These are phyloP conservation scores for Lypha dubia DNA, from an alignment of 2,888 invertebrate species.

Conservation along the genomic window DNA sequence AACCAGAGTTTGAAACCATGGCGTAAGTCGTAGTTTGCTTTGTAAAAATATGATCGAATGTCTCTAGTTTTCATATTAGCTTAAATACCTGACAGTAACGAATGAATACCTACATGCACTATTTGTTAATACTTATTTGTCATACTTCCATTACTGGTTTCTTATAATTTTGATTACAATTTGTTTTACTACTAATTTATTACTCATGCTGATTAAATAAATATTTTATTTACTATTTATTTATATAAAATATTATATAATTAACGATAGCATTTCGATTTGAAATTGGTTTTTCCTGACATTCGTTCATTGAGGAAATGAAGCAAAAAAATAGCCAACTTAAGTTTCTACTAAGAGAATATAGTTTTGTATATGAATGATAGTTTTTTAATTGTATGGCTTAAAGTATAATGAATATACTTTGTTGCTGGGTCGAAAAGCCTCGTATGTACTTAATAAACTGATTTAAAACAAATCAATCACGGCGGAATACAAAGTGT, in stretches of 20 bases:
- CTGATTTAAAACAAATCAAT: slow-evolving; percentile 60
- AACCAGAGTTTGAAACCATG: too few relatives aligned
- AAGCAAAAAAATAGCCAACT: slow-evolving; percentile 22
- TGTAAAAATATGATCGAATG: background rate
- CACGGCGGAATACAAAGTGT: slow-evolving; percentile 27
- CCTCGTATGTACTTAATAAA: background rate
- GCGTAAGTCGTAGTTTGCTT: too few relatives aligned
- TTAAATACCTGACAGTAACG: background rate
- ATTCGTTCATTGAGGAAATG: slow-evolving; percentile 10
- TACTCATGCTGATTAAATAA: slow-evolving; percentile 44
- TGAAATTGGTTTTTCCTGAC: slow-evolving; percentile 11
- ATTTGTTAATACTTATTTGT: background rate
- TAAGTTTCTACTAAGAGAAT: slow-evolving; percentile 5
- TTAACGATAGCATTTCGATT: slow-evolving; percentile 50
- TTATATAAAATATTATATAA: slow-evolving; percentile 47
- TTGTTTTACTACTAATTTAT: slow-evolving; percentile 31
- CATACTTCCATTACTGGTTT: background rate
- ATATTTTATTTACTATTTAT: slow-evolving; percentile 17
- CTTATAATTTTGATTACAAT: background rate
- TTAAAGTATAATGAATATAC: background rate
- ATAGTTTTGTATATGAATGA: slow-evolving; percentile 31
- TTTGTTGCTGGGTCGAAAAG: slow-evolving; percentile 16
- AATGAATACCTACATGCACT: background rate
- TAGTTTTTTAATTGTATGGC: slow-evolving; percentile 27
- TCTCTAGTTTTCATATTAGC: background rate